phyloP scores from a whole-genome alignment of 2,113 vertebrate genomes.

The Chloroceryle aenea region DNA sequence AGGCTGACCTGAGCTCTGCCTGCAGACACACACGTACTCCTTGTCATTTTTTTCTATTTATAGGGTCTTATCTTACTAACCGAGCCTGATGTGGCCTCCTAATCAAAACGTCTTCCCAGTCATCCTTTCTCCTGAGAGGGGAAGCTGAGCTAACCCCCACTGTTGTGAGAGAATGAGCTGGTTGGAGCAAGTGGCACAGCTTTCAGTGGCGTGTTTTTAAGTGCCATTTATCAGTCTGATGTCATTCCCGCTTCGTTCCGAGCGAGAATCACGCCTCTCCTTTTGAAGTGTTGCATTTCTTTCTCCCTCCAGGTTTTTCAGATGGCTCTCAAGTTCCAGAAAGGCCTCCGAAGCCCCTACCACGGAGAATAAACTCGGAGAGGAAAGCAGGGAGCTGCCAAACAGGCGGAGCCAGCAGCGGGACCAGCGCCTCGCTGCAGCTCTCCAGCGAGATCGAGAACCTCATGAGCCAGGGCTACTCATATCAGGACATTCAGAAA shows the following conservation, averaged over 20 bases:
- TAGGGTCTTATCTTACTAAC: neutral
- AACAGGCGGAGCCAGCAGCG: conserved; percentile 41
- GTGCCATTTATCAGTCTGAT: neutral
- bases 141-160: neutral
- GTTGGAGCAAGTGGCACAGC: rapidly evolving
- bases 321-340: conserved; percentile 89
- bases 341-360: conserved; percentile 93
- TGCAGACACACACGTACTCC: neutral
- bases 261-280: neutral
- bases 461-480: conserved; percentile 97
- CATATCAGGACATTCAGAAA: conserved; percentile 99
- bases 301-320: conserved; percentile 74
- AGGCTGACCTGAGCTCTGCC: neutral
- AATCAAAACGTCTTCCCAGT: neutral
- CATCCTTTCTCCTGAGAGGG: rapidly evolving
- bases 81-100: neutral
- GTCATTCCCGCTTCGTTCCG: neutral
- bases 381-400: conserved; percentile 85
- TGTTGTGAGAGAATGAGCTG: neutral
- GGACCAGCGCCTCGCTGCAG: conserved; percentile 64
- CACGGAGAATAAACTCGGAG: conserved; percentile 92
- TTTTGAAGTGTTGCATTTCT: neutral
- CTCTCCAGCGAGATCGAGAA: conserved; percentile 94
- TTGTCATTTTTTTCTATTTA: neutral
- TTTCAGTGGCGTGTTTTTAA: neutral